Conservation (phyloP, 2,797 vertebrate species). For the Hydrocynus forskahlii region DNA sequence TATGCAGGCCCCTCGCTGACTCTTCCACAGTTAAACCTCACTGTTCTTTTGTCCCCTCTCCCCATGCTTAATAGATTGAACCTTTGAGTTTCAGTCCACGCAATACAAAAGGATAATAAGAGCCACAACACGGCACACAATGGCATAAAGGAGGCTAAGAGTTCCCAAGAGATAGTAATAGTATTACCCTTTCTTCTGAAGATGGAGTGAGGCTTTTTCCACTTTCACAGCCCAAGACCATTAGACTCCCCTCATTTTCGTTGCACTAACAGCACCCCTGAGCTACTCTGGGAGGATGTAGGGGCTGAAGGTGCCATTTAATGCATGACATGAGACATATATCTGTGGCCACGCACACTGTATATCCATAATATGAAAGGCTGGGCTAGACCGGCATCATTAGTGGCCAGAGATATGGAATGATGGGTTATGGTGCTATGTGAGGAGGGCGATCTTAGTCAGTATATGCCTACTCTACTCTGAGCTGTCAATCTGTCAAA, state of each 20-base stretch:
- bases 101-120: constrained; percentile 51
- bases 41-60: constrained; percentile 34
- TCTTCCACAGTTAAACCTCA: constrained; percentile 27
- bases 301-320: constrained; percentile 58
- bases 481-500: background rate
- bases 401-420: constrained; percentile 41
- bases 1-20: constrained; percentile 33
- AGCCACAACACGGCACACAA: constrained; percentile 41
- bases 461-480: background rate
- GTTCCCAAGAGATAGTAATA: constrained; percentile 47
- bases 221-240: constrained; percentile 46
- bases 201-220: constrained; percentile 62
- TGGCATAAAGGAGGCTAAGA: constrained; percentile 46
- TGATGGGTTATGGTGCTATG: background rate
- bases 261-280: constrained; percentile 47
- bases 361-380: constrained; percentile 39
- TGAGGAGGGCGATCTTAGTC: constrained; percentile 62
- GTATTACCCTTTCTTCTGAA: constrained; percentile 49
- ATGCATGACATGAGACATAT: constrained; percentile 43
- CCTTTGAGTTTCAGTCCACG: constrained; percentile 36
- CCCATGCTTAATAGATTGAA: constrained; percentile 40
- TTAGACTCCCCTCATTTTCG: constrained; percentile 58
- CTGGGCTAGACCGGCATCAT: constrained; percentile 28
- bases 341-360: constrained; percentile 37
- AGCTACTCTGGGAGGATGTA: constrained; percentile 45